phyloP scores from a whole-genome alignment of 1,140 invertebrate genomes.

The Drosophila sechellia region DNA sequence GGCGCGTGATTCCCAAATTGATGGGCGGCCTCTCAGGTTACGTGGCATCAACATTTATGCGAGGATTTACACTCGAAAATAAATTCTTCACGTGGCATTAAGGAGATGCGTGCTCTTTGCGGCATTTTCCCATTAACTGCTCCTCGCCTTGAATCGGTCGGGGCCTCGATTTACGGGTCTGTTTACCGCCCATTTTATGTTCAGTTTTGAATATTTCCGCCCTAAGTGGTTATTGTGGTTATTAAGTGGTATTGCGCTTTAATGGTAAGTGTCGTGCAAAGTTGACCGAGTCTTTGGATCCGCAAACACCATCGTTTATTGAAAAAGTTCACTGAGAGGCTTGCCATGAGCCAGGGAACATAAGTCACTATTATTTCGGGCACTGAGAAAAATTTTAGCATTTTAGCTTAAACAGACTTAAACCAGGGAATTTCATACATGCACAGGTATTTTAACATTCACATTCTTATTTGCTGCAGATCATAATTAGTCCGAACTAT shows the following conservation, averaged over 20 bases:
- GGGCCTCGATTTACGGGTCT: conserved; percentile 19
- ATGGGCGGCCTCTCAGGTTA: conserved; percentile 52
- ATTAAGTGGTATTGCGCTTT: conserved; percentile 23
- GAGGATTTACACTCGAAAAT: conserved; percentile 63
- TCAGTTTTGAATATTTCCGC: conserved; percentile 22
- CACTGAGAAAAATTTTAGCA: conserved; percentile 8
- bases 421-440: too few species aligned
- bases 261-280: conserved; percentile 27
- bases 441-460: too few species aligned
- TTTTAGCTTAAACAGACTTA: too few species aligned
- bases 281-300: conserved; percentile 21
- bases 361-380: conserved; percentile 30
- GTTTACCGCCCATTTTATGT: conserved; percentile 35
- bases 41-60: conserved; percentile 62
- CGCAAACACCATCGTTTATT: conserved; percentile 49
- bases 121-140: conserved; percentile 26
- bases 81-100: conserved; percentile 54
- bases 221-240: conserved; percentile 37
- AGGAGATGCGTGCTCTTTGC: conserved; percentile 27
- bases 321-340: conserved; percentile 29
- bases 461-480: too few species aligned
- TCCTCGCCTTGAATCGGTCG: neutral
- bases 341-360: neutral
- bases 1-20: conserved; percentile 52
- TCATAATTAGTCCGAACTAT: too few species aligned